phyloP scores from a whole-genome alignment of 2,797 vertebrate genomes.

The Zalophus californianus region DNA sequence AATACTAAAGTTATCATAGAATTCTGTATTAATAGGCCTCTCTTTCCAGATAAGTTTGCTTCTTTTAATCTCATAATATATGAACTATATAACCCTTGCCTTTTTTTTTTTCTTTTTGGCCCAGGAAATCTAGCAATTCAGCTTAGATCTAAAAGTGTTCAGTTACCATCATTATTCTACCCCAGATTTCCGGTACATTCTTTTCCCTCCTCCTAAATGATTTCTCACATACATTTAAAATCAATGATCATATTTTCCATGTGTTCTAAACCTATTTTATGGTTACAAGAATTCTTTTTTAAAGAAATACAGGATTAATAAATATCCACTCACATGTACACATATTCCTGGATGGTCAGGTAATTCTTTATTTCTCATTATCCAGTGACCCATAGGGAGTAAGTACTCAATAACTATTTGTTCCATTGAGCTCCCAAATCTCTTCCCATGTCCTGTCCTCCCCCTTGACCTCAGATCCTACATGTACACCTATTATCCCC shows the following conservation, averaged over 20 bases:
- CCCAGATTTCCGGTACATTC: background rate
- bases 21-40: background rate
- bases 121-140: background rate
- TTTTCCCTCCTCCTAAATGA: background rate
- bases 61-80: background rate
- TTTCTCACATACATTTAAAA: conserved; percentile 5
- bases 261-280: background rate
- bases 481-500: background rate
- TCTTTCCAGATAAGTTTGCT: background rate
- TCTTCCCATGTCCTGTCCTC: background rate
- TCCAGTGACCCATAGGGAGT: background rate
- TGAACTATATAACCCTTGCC: background rate
- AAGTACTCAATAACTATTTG: background rate
- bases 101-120: too few species aligned
- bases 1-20: background rate
- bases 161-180: background rate
- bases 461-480: background rate
- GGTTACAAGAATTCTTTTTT: background rate
- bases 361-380: background rate
- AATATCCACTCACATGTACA: background rate
- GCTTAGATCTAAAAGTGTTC: background rate
- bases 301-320: background rate
- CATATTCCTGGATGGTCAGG: background rate
- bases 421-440: background rate
- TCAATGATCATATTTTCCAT: background rate